Percentiles rank a stretch among this genome's conserved stretches.
Conservation (phyloP, 2,888 invertebrate genomes). For the Cecidostiba fungosa region DNA sequence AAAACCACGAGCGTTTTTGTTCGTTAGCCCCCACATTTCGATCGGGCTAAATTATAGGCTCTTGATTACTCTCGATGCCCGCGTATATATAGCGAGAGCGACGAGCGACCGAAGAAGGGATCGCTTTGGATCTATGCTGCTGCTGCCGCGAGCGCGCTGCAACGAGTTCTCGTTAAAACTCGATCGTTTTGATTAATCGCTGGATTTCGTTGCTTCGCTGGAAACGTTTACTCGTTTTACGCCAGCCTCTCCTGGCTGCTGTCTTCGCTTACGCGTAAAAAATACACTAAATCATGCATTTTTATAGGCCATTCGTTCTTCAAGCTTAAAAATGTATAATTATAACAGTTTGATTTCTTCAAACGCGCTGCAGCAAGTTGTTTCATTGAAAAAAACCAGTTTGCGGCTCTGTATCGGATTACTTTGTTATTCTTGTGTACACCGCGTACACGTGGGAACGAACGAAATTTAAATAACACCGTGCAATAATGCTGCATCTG, state of each 20-base stretch:
- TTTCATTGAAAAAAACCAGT: slow-evolving; percentile 47
- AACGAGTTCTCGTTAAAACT: slow-evolving; percentile 68
- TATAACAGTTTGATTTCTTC: slow-evolving; percentile 55
- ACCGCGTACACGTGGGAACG: slow-evolving; percentile 17
- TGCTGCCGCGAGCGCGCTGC: slow-evolving; percentile 32
- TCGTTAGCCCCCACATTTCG: slow-evolving; percentile 79
- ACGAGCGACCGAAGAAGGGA: slow-evolving; percentile 58
- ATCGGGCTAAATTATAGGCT: slow-evolving; percentile 80
- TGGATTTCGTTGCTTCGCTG: slow-evolving; percentile 59
- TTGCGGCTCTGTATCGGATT: slow-evolving; percentile 44
- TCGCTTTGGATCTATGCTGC: slow-evolving; percentile 57
- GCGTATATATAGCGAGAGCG: slow-evolving; percentile 28
- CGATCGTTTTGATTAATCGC: slow-evolving; percentile 68
- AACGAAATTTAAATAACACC: slow-evolving; percentile 4
- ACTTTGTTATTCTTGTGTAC: background rate
- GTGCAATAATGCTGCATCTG: background rate
- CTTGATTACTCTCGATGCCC: slow-evolving; percentile 77
- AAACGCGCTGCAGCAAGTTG: slow-evolving; percentile 39
- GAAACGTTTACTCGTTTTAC: slow-evolving; percentile 55
- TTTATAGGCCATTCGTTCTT: slow-evolving; percentile 58
- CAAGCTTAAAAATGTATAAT: slow-evolving; percentile 46
- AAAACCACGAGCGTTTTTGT: slow-evolving; percentile 79
- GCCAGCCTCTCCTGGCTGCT: slow-evolving; percentile 32
- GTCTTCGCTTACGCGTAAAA: slow-evolving; percentile 37
- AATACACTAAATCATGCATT: slow-evolving; percentile 60